These are phyloP conservation scores for Mythimna ferrago DNA, from an alignment of 2,888 invertebrate species.

Conservation along the genomic window DNA sequence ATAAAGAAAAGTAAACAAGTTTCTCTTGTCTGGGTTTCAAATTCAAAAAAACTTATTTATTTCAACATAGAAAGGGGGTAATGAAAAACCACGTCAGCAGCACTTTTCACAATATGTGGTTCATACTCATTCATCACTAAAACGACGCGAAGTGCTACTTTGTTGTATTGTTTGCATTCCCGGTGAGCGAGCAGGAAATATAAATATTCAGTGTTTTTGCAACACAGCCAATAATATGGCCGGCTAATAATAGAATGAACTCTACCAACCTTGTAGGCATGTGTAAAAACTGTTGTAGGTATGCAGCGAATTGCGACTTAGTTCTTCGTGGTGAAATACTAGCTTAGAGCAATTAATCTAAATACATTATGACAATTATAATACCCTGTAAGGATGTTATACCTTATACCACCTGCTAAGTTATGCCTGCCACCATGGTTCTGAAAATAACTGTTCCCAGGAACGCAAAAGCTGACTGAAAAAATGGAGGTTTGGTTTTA, in stretches of 20 bases:
- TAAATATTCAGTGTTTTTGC: constrained; percentile 68
- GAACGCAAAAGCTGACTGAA: no score
- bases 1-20: no score
- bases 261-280: constrained; percentile 54
- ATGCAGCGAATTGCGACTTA: constrained; percentile 20
- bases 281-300: constrained; percentile 36
- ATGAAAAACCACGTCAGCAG: constrained; percentile 26
- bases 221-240: constrained; percentile 56
- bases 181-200: constrained; percentile 58
- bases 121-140: constrained; percentile 46
- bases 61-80: neutral
- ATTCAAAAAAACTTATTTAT: neutral
- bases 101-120: constrained; percentile 44
- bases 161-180: constrained; percentile 61
- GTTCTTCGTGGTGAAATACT: constrained; percentile 1
- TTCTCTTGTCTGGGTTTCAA: no score
- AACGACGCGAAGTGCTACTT: constrained; percentile 45
- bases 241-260: constrained; percentile 59
- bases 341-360: neutral
- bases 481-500: no score
- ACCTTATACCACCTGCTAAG: no score
- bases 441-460: no score
- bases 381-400: no score
- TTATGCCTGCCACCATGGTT: no score
- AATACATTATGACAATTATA: no score